Percentiles rank a stretch among this genome's conserved stretches.
These are phyloP conservation scores for Acleris cristana DNA, from an alignment of 2,888 invertebrate genomes.

Conservation along the genomic window DNA sequence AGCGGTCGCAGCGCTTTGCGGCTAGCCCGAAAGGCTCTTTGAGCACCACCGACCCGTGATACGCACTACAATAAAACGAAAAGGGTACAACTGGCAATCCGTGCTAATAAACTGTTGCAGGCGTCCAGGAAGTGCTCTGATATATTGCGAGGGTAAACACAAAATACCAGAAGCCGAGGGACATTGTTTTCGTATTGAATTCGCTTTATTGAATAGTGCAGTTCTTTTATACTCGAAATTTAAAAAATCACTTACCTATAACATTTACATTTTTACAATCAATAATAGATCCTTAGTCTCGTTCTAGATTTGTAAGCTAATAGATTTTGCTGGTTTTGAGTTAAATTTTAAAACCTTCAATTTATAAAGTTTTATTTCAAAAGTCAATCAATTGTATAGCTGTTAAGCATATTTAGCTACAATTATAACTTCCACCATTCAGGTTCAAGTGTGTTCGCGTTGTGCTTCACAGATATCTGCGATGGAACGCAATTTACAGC, in stretches of 20 bases:
- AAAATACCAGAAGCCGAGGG: background rate
- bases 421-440: too few species aligned
- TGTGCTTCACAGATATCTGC: too few species aligned
- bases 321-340: too few species aligned
- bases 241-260: background rate
- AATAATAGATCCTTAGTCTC: too few species aligned
- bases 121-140: background rate
- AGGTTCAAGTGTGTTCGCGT: too few species aligned
- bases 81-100: conserved; percentile 19
- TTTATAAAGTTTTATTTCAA: too few species aligned
- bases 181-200: background rate
- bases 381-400: too few species aligned
- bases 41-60: background rate
- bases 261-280: background rate
- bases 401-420: too few species aligned
- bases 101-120: conserved; percentile 3
- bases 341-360: too few species aligned
- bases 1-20: conserved; percentile 7
- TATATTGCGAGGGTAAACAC: conserved; percentile 1
- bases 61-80: conserved; percentile 6
- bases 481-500: too few species aligned
- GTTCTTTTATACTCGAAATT: background rate
- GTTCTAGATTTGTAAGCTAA: too few species aligned
- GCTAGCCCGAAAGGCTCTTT: background rate
- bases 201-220: background rate